phyloP scores from a whole-genome alignment of 2,888 invertebrate species.

The Anagyrus pseudococci region DNA sequence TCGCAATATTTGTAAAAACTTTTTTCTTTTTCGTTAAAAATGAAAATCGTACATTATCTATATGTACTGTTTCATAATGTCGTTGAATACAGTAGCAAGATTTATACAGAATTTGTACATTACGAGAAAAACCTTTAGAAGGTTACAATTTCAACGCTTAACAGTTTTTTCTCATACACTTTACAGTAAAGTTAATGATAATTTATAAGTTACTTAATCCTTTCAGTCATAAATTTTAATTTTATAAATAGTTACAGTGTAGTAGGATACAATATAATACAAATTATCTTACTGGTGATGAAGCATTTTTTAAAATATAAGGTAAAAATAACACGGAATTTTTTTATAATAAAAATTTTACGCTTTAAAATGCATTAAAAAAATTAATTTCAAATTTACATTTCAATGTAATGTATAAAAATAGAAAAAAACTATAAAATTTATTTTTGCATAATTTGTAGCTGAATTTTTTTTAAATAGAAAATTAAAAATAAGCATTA shows the following conservation, averaged over 20 bases:
- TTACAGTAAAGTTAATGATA: conserved; percentile 23
- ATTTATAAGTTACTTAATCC: conserved; percentile 10
- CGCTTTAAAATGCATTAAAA: too few relatives aligned
- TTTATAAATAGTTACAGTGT: too few relatives aligned
- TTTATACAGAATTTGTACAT: conserved; percentile 16
- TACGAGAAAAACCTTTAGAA: conserved; percentile 17
- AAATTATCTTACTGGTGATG: too few relatives aligned
- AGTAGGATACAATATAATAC: too few relatives aligned
- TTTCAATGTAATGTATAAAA: too few relatives aligned
- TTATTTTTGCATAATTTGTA: too few relatives aligned
- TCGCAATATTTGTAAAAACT: conserved; percentile 24
- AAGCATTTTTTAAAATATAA: too few relatives aligned
- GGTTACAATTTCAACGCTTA: conserved; percentile 26
- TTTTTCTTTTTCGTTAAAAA: conserved; percentile 2
- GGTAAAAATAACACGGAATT: too few relatives aligned
- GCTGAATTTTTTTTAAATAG: conserved; percentile 1
- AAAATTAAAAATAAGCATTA: not conserved
- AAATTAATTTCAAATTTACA: too few relatives aligned
- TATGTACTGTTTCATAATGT: conserved; percentile 1
- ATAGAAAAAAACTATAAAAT: too few relatives aligned
- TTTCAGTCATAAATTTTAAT: conserved; percentile 9
- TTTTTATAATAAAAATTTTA: too few relatives aligned
- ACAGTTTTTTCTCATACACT: conserved; percentile 17
- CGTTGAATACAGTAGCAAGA: conserved; percentile 30
- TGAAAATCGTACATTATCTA: conserved; percentile 18